phyloP scores from a whole-genome alignment of 2,797 vertebrate species.

The Oreortyx pictus region DNA sequence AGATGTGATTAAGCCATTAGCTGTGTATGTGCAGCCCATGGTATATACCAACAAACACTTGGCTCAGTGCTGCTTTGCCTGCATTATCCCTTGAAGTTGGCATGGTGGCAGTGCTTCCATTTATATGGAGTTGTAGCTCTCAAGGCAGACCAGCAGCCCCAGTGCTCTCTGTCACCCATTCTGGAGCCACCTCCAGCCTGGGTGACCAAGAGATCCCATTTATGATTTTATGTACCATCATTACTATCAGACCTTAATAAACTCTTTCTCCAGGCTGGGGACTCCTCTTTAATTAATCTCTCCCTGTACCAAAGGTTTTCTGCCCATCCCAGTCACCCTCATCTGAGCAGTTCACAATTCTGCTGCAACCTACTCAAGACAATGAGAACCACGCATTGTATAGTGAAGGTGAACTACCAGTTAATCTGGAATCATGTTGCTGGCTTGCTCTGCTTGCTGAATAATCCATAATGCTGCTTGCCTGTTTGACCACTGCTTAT shows the following conservation, averaged over 20 bases:
- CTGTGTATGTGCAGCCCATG: background rate
- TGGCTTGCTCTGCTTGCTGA: background rate
- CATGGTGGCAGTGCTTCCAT: accelerated
- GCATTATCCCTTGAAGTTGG: background rate
- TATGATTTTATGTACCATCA: background rate
- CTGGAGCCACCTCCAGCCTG: background rate
- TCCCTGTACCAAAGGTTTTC: background rate
- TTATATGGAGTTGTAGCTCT: background rate
- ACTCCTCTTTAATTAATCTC: background rate
- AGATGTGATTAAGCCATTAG: background rate
- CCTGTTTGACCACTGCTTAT: background rate
- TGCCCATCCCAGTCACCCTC: background rate
- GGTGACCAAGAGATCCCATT: background rate
- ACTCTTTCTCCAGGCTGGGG: background rate
- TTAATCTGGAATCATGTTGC: background rate
- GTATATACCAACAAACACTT: background rate
- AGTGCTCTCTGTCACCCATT: background rate
- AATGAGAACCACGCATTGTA: background rate
- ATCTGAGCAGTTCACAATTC: background rate
- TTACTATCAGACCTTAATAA: background rate
- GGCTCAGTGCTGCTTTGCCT: accelerated
- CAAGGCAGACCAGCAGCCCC: accelerated
- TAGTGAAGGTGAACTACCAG: background rate
- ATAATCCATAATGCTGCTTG: background rate
- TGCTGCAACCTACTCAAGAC: background rate